A percentile compares a stretch with the other conserved stretches of the same genome.
Conservation (phyloP, 2,797 vertebrate species). For the Oophaga sylvatica region DNA sequence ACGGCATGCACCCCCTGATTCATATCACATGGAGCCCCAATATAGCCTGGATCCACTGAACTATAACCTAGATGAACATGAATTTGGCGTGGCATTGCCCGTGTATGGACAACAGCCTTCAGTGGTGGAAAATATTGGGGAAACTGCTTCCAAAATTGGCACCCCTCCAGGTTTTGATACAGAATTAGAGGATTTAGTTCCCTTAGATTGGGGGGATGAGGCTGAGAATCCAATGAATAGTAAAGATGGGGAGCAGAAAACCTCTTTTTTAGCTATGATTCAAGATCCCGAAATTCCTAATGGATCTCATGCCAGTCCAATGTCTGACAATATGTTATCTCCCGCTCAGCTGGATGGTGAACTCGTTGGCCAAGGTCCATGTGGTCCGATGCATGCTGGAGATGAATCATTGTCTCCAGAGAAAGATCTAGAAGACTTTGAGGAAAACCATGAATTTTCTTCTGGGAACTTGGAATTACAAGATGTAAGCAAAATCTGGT, state of each 20-base stretch:
- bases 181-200: constrained; percentile 68
- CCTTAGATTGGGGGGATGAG: constrained; percentile 61
- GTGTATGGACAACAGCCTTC: constrained; percentile 65
- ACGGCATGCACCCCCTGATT: constrained; percentile 72
- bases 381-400: not conserved
- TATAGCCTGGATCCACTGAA: constrained; percentile 65
- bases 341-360: constrained; percentile 4
- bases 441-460: constrained; percentile 24
- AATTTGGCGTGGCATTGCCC: constrained; percentile 18
- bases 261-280: constrained; percentile 68
- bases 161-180: constrained; percentile 66
- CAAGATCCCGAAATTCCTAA: constrained; percentile 57
- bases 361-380: not conserved
- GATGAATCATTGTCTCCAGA: constrained; percentile 44
- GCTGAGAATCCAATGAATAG: constrained; percentile 66
- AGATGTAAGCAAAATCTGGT: constrained; percentile 72
- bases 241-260: constrained; percentile 65
- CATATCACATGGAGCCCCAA: constrained; percentile 67
- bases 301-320: not conserved
- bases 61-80: constrained; percentile 28
- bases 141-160: constrained; percentile 65
- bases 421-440: constrained; percentile 29
- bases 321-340: not conserved
- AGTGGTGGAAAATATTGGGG: constrained; percentile 65
- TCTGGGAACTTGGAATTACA: constrained; percentile 65